phyloP scores from a whole-genome alignment of 2,888 invertebrate species.

The Syrphus vitripennis region DNA sequence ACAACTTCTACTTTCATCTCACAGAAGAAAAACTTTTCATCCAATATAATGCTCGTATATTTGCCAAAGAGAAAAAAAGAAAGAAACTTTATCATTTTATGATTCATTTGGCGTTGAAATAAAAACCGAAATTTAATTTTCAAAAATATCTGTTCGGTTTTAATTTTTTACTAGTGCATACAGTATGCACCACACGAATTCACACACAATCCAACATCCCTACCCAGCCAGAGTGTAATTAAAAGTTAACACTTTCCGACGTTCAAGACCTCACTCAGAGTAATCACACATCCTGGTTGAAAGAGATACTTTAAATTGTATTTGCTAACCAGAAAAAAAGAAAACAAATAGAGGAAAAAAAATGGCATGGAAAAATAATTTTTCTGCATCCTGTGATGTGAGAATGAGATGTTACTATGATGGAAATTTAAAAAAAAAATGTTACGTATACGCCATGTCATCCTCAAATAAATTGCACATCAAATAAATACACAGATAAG shows the following conservation, averaged over 20 bases:
- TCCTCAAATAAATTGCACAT: not conserved
- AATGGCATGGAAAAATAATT: not conserved
- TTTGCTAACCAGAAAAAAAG: constrained; percentile 16
- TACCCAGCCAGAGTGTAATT: constrained; percentile 18
- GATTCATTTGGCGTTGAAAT: constrained; percentile 24
- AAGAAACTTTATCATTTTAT: constrained; percentile 10
- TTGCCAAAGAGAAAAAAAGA: not conserved
- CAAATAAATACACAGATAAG: constrained; percentile 1
- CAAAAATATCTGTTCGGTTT: not conserved
- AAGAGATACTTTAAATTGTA: constrained; percentile 47
- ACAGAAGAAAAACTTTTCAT: constrained; percentile 8
- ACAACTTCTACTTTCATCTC: not conserved
- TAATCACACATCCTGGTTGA: constrained; percentile 42
- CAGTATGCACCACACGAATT: not conserved
- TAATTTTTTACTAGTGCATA: not conserved
- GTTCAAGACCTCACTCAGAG: constrained; percentile 14
- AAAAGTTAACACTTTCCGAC: constrained; percentile 48
- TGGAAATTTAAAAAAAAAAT: no score
- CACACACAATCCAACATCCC: not conserved
- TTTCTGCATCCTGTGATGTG: not conserved
- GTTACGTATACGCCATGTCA: constrained; percentile 25
- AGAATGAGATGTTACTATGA: not conserved
- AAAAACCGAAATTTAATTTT: constrained; percentile 36
- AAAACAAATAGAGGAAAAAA: not conserved
- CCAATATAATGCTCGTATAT: no score